phyloP scores from a whole-genome alignment of 2,888 invertebrate species.

The Metalampra italica region DNA sequence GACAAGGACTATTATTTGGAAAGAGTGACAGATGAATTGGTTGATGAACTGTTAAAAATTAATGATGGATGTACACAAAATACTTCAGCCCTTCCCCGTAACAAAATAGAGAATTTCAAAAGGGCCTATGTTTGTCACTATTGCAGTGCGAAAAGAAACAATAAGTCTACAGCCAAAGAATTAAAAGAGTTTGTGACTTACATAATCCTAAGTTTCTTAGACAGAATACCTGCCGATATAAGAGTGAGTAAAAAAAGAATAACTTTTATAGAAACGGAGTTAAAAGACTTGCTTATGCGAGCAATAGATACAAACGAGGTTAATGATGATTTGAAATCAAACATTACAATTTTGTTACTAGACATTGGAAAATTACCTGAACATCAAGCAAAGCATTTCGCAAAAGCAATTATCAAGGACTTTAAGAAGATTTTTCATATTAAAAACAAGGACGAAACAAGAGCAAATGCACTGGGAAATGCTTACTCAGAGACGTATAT shows the following conservation, averaged over 20 bases:
- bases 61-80: not conserved
- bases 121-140: not conserved
- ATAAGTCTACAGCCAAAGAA: not conserved
- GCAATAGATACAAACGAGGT: not conserved
- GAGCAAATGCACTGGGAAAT: not conserved
- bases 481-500: not conserved
- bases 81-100: not conserved
- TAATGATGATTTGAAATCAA: constrained; percentile 1
- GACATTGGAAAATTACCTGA: constrained; percentile 9
- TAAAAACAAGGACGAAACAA: not conserved
- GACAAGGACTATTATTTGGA: constrained; percentile 9
- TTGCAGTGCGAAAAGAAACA: not conserved
- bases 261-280: constrained; percentile 1
- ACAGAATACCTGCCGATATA: not conserved
- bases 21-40: constrained; percentile 9
- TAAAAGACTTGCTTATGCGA: constrained; percentile 1
- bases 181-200: constrained; percentile 2
- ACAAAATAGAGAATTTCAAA: not conserved
- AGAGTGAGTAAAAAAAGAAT: not conserved
- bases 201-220: constrained; percentile 1
- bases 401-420: constrained; percentile 7
- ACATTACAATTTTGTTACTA: constrained; percentile 2
- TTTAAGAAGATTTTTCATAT: constrained; percentile 6
- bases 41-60: constrained; percentile 9
- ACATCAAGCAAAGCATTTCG: constrained; percentile 10